Base-by-base conservation (phyloP, 2,113 vertebrate genomes). In the Helogale parvula region DNA sequence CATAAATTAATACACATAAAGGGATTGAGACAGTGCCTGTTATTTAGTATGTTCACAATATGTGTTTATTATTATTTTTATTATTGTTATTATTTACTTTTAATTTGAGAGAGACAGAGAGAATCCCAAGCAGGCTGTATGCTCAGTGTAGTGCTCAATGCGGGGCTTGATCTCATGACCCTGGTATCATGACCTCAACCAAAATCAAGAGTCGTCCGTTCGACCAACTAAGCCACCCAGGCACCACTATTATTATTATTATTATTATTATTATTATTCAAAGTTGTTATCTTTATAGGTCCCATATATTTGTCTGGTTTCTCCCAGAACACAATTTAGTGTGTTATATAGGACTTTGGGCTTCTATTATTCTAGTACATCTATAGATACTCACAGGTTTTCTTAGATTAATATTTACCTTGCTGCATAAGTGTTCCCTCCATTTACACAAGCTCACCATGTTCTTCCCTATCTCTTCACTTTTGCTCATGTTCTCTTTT, bases 291-390 rank as follows among this genome's bases (percentile, higher is more conserved):
- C 50, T 93, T 88, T 38, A 16, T 57, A 93, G 15, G 9, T 66
- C 33, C 25, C 92, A 94, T 31, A 7, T 33, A 35, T 93, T 93
- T 96, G 5, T 5, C 35, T 90, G 77, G 3, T 76, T 96, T 97
- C 41, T 83, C 33, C 19, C 33, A 81, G 57, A 88, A 74, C 6
- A 35, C 7, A 27, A 27, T 68, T 87, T 87, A 7, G 7, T 81
- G 0, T 54, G 57, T 27, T 90, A 41, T 19, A 47, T 80, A 88
- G 16, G 17, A 31, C 66, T 92, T 68, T 72, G 29, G 33, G 27
- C 21, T 13, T 13, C 84, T 65, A 25, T 71, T 83, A 65, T 87
- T 94, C 16, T 97, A 57, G 16, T 66, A 77, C 12, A 52, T 63
- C 4, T 66, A 52, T 79, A 93, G 35, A 79, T 66, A 88, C 69